These are phyloP conservation scores for Vulpes ferrilata DNA, from an alignment of 2,113 vertebrate species.

Conservation along the genomic window DNA sequence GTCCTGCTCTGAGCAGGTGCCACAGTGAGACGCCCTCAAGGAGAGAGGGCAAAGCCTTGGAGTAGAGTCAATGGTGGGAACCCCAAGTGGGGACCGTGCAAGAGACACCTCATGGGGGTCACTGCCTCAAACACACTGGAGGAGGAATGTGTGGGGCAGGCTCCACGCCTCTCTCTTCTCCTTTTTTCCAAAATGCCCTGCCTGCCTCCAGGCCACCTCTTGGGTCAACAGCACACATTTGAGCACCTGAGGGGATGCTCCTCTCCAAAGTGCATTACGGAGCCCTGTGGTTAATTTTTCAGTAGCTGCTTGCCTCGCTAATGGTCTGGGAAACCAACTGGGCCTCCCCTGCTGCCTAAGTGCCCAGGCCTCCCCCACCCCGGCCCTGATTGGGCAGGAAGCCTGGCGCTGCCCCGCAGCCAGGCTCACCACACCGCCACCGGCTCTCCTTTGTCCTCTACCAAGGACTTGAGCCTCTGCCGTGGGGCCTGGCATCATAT, in stretches of 20 bases:
- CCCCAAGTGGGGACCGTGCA: rapidly evolving
- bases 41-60: not conserved
- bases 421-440: not conserved
- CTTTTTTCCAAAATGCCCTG: not conserved
- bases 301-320: not conserved
- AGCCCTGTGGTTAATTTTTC: conserved; percentile 28
- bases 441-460: not conserved
- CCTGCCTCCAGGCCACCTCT: not conserved
- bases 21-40: rapidly evolving
- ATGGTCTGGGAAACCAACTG: not conserved
- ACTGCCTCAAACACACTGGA: not conserved
- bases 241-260: not conserved
- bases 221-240: rapidly evolving
- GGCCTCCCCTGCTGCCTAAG: not conserved
- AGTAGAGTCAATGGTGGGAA: not conserved
- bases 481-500: not conserved
- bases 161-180: not conserved
- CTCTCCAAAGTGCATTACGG: not conserved
- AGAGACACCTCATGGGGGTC: not conserved
- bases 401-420: rapidly evolving
- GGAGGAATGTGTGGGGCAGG: not conserved
- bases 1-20: not conserved
- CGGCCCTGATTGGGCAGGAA: not conserved
- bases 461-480: not conserved
- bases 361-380: not conserved